These are phyloP conservation scores for Chrysina gloriosa DNA, from an alignment of 2,888 invertebrate genomes.

Conservation along the genomic window DNA sequence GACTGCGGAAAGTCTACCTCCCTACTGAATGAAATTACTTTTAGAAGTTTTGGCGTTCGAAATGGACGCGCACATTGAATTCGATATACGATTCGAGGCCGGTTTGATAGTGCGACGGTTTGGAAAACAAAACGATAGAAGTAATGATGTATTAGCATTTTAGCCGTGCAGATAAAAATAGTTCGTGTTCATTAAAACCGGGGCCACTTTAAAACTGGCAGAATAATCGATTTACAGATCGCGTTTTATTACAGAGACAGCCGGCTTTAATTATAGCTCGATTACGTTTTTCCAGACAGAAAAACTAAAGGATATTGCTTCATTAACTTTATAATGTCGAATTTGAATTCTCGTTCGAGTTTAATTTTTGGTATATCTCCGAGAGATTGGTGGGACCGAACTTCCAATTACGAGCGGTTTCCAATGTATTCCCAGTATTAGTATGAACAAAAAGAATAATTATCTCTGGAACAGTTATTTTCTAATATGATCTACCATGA, in stretches of 20 bases:
- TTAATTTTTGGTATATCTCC: too few species aligned
- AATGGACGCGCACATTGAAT: not conserved
- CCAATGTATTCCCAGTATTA: too few species aligned
- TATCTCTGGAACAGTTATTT: too few species aligned
- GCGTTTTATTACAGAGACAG: too few species aligned
- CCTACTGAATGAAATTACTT: constrained; percentile 33
- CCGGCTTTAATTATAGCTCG: too few species aligned
- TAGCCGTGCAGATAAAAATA: not conserved
- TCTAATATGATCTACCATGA: too few species aligned
- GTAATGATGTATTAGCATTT: not conserved
- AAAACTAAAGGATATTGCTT: not conserved
- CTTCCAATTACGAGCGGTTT: too few species aligned
- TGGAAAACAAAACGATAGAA: not conserved
- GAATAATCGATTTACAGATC: not conserved
- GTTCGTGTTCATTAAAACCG: not conserved
- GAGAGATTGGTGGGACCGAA: too few species aligned
- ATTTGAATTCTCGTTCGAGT: too few species aligned
- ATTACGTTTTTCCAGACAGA: not conserved
- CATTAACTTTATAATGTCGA: too few species aligned
- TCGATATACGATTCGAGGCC: not conserved
- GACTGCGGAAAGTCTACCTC: constrained; percentile 20
- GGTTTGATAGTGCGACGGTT: not conserved
- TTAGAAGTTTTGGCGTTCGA: constrained; percentile 11
- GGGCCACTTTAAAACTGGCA: not conserved
- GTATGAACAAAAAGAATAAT: too few species aligned